phyloP scores from a whole-genome alignment of 1,140 invertebrate species.

The Lepidurus arcticus region DNA sequence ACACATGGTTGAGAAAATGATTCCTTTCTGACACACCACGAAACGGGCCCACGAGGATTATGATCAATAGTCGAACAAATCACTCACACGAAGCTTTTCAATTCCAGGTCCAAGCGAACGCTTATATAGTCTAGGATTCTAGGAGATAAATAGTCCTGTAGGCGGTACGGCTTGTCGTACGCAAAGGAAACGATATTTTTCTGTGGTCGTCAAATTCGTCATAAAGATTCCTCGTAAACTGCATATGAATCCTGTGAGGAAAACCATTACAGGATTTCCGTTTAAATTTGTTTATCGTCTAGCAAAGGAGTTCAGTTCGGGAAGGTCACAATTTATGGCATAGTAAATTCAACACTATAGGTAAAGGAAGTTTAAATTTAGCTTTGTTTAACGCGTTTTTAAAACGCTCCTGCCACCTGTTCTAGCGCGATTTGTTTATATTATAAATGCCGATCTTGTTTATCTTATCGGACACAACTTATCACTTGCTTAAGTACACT shows the following conservation, averaged over 20 bases:
- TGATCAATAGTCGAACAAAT: background rate
- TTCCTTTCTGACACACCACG: background rate
- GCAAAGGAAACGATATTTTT: background rate
- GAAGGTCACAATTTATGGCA: background rate
- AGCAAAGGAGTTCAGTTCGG: background rate
- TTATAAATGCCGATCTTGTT: background rate
- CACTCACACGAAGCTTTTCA: background rate
- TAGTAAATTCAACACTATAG: background rate
- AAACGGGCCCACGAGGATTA: background rate
- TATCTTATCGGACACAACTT: conserved; percentile 16
- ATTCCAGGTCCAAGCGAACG: background rate
- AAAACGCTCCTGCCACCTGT: background rate
- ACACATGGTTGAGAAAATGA: background rate
- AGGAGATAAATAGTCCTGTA: background rate
- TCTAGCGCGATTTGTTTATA: background rate
- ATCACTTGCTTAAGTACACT: conserved; percentile 8
- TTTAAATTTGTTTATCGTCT: too few relatives aligned
- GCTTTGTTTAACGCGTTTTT: background rate
- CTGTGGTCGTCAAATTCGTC: background rate
- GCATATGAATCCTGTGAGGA: background rate
- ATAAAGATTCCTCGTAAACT: background rate
- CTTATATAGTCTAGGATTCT: background rate
- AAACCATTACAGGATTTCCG: background rate
- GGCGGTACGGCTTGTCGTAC: background rate
- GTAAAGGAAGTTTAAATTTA: background rate